Base-by-base conservation (phyloP, 1,140 invertebrate genomes). In the Stenopsyche tienmushanensis region DNA sequence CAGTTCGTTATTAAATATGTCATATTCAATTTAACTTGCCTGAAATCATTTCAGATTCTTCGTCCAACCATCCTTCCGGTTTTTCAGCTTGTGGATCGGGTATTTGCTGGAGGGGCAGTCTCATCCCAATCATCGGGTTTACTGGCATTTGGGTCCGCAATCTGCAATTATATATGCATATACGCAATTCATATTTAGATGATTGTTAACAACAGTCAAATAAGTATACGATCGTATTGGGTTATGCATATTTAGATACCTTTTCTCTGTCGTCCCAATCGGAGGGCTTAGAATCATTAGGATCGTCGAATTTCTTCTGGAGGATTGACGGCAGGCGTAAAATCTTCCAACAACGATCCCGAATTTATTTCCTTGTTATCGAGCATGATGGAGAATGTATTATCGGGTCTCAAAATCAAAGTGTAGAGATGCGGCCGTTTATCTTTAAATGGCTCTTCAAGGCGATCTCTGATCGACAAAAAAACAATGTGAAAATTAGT, bases 231-330 rank as follows among this genome's bases (percentile, higher is more conserved):
- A 54, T 9, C 23, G n/a, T 17, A 17, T 9, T n/a, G n/a, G n/a
- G n/a, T n/a, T n/a, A n/a, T n/a, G n/a, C n/a, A n/a, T n/a, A n/a
- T n/a, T n/a, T n/a, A n/a, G n/a, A n/a, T n/a, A 83, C 80, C 76
- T 95, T 97, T 78, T 98, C 96, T 68, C 93, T 85, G 71, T 99
- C 96, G 78, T 99, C 97, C 97, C 97, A 99, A 74, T 97, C 91
- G 1, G 85, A 85, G 1, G 97, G 97, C 75, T 96, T 87, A 64
- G 81, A 85, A 74, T 99, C 97, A 62, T 87, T 82, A 0, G 93
- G 93, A 83, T 99, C 97, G 74, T 97, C 93, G 74, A 99, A n/a
- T 96, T 82, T 98, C 93, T 57, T 90, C 84, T 1, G 94, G 91
- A 3, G 97, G 97, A 82, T 98, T 98, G 0, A 99, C 93, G 5